Base-by-base conservation (phyloP, 1,140 invertebrate genomes). In the Drosophila pseudoananassae region DNA sequence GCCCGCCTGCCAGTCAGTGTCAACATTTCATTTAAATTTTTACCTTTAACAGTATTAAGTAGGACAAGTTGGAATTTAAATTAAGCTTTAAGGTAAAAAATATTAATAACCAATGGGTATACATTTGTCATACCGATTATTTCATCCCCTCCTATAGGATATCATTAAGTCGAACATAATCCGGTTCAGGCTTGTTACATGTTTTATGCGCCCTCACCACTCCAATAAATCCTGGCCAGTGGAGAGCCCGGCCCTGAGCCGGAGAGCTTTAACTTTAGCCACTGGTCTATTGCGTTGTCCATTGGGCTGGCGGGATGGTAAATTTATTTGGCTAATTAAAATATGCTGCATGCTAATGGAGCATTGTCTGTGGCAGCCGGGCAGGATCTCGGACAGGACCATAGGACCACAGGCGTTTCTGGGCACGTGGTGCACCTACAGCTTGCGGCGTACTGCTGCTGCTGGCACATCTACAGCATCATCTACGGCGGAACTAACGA, bases 301-400 rank as follows among this genome's bases (percentile, higher is more conserved):
- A 47, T 27, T 27, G 25, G 25, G 25, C 4, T 27, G 47, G 66
- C 47, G 60, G 54, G 57, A 87, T 87, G 79, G 71, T 64, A 65
- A 85, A 85, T 85, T 88, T 85, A 85, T 85, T 82, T 85, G 78
- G 74, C 82, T 85, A 85, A 85, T 85, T 85, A 85, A 85, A 85
- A 85, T 85, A 85, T 85, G 82, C 85, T 85, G 83, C 83, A 85
- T 87, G 65, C 82, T 85, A 85, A 85, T 85, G 82, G 82, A 87
- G 65, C 74, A 80, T 69, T 85, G 81, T 85, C 82, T 81, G 82
- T 73, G 69, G 58, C 61, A 63, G 72, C 46, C 60, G 20, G 46
- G 46, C 23, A 49, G 45, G 31, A 29, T 8, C 31, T 8, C 33
- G 49, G 36, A 17, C 63, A 63, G 63, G 58, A 25, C 46, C 6